Evolutionary conservation across 2,888 invertebrate species (phyloP).

Genomic region (Eumerus sabulonum): DNA sequence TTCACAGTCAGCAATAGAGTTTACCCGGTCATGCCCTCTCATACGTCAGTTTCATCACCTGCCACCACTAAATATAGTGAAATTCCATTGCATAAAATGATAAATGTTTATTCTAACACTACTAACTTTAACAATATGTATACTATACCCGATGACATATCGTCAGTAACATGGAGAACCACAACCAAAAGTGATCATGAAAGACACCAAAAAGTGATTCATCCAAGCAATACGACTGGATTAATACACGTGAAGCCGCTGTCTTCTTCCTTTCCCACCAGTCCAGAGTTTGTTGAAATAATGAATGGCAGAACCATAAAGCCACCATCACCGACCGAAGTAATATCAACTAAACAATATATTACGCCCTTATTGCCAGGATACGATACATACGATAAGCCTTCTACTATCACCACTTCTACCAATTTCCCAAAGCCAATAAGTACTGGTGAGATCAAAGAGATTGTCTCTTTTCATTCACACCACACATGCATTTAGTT

Average conservation of each 20-base stretch:
- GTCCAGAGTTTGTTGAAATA: constrained; percentile 56
- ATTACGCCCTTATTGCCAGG: constrained; percentile 47
- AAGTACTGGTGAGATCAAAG: constrained; percentile 51
- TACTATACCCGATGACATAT: constrained; percentile 44
- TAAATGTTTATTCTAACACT: constrained; percentile 41
- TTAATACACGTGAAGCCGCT: constrained; percentile 46
- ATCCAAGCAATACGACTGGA: constrained; percentile 47
- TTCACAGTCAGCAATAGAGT: constrained; percentile 41
- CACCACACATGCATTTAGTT: no score
- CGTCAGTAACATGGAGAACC: constrained; percentile 39
- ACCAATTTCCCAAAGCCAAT: constrained; percentile 43
- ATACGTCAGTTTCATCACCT: constrained; percentile 19
- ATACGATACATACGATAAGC: constrained; percentile 29
- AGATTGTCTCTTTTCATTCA: constrained; percentile 7
- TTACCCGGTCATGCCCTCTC: constrained; percentile 28
- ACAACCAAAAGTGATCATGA: constrained; percentile 29
- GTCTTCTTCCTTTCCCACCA: constrained; percentile 51
- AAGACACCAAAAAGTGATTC: constrained; percentile 31
- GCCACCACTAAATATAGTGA: constrained; percentile 19
- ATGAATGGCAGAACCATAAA: constrained; percentile 52
- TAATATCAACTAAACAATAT: constrained; percentile 54
- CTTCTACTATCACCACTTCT: constrained; percentile 13
- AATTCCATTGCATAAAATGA: constrained; percentile 20
- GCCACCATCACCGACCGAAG: constrained; percentile 58
- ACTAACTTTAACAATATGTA: constrained; percentile 47